Conservation (phyloP, 2,113 vertebrate species). For the Rhea pennata region DNA sequence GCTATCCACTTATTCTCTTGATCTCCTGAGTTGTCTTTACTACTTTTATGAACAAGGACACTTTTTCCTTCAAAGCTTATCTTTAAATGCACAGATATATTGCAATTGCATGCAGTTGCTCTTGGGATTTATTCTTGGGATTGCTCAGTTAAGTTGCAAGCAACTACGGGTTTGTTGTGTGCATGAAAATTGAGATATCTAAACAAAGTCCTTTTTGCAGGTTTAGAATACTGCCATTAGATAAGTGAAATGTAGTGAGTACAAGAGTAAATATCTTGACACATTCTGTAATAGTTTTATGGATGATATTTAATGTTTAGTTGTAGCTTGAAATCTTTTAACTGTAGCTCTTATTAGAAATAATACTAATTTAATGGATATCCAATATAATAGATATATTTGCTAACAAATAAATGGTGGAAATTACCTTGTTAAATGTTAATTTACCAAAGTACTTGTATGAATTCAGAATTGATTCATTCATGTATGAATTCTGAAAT, state of each 20-base stretch:
- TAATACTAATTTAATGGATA: background rate
- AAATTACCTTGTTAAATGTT: background rate
- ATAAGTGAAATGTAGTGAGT: background rate
- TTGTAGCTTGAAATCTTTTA: background rate
- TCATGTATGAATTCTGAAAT: background rate
- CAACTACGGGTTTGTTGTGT: background rate
- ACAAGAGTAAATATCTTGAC: background rate
- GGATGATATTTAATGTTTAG: background rate
- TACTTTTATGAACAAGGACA: background rate
- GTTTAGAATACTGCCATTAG: background rate
- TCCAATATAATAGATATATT: background rate
- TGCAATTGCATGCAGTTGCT: background rate
- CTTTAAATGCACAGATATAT: background rate
- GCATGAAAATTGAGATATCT: background rate
- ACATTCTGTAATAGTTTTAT: background rate
- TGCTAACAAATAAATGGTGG: background rate
- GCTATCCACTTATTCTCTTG: background rate
- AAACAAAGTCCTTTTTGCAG: background rate
- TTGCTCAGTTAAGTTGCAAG: background rate
- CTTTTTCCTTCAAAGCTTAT: background rate
- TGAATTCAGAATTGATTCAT: background rate
- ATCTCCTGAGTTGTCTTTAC: background rate
- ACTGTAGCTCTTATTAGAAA: background rate
- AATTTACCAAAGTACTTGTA: background rate
- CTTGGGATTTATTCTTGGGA: background rate